phyloP scores from a whole-genome alignment of 2,888 invertebrate species.

The Yponomeuta sedellus region DNA sequence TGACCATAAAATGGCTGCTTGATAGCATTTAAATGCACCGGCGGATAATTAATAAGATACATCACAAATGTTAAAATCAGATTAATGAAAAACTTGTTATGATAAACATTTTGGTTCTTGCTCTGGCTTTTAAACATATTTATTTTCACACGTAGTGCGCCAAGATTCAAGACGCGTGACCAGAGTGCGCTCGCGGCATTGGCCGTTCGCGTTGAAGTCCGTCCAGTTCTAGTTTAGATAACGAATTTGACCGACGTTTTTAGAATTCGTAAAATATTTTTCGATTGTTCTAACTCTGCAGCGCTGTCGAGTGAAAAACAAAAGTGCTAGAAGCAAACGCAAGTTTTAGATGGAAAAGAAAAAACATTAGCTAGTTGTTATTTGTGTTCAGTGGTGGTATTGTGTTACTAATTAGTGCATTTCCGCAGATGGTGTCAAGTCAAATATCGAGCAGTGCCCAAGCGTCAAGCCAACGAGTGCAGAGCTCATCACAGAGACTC shows the following conservation, averaged over 20 bases:
- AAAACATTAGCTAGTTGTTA: neutral
- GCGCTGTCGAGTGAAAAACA: neutral
- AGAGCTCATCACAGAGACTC: slow-evolving; percentile 74
- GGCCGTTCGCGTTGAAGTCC: slow-evolving; percentile 58
- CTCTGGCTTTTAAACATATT: slow-evolving; percentile 3
- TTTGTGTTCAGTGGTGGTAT: slow-evolving; percentile 11
- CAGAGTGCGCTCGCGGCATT: slow-evolving; percentile 59
- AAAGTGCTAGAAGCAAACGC: neutral
- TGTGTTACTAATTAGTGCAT: neutral
- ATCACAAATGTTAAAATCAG: neutral
- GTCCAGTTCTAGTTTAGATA: slow-evolving; percentile 63
- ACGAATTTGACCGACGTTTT: slow-evolving; percentile 51
- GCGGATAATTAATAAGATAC: neutral
- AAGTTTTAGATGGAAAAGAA: neutral
- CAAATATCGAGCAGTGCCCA: slow-evolving; percentile 75
- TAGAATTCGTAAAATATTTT: slow-evolving; percentile 22
- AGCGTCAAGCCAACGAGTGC: slow-evolving; percentile 76
- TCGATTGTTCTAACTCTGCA: slow-evolving; percentile 19
- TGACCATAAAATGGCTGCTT: neutral
- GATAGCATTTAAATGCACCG: neutral
- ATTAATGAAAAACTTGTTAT: slow-evolving; percentile 5
- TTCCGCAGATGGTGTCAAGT: slow-evolving; percentile 72
- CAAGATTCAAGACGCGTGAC: slow-evolving; percentile 58
- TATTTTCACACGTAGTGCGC: slow-evolving; percentile 39
- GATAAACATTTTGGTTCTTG: slow-evolving; percentile 4